These are phyloP conservation scores for Thaumetopoea pityocampa DNA, from an alignment of 1,140 invertebrate species.

Conservation along the genomic window DNA sequence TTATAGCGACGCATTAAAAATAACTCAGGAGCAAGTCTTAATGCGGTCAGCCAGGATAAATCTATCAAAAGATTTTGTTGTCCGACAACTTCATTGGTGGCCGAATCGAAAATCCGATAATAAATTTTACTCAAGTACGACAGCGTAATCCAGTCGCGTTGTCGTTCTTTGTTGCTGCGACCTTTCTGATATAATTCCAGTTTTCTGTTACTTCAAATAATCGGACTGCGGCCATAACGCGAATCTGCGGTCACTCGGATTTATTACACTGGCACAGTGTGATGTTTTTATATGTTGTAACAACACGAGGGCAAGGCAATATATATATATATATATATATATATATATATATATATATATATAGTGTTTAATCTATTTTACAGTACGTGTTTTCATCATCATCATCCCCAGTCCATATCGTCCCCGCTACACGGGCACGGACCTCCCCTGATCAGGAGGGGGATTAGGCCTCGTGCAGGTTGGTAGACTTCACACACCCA, in stretches of 20 bases:
- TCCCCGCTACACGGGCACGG: too few species aligned
- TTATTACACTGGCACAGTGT: conserved; percentile 37
- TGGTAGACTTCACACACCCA: too few species aligned
- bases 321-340: too few species aligned
- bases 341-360: too few species aligned
- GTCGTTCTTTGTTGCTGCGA: conserved; percentile 67
- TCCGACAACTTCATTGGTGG: conserved; percentile 75
- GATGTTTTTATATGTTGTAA: conserved; percentile 27
- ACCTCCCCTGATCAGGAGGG: too few species aligned
- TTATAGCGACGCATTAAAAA: conserved; percentile 66
- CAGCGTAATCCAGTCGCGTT: conserved; percentile 70
- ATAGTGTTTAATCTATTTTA: too few species aligned
- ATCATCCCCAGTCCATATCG: too few species aligned
- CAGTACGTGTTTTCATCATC: too few species aligned
- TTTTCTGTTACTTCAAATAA: conserved; percentile 65
- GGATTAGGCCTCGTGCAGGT: too few species aligned
- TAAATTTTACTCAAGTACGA: conserved; percentile 75
- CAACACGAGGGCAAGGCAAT: too few species aligned
- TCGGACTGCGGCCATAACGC: conserved; percentile 52
- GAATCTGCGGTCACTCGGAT: conserved; percentile 49
- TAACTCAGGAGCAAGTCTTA: conserved; percentile 58
- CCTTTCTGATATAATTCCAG: conserved; percentile 64
- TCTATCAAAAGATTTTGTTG: conserved; percentile 76
- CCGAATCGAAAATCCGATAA: conserved; percentile 74
- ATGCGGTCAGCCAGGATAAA: conserved; percentile 71